Conservation (phyloP, 2,113 vertebrate genomes). For the Patagioenas fasciata region DNA sequence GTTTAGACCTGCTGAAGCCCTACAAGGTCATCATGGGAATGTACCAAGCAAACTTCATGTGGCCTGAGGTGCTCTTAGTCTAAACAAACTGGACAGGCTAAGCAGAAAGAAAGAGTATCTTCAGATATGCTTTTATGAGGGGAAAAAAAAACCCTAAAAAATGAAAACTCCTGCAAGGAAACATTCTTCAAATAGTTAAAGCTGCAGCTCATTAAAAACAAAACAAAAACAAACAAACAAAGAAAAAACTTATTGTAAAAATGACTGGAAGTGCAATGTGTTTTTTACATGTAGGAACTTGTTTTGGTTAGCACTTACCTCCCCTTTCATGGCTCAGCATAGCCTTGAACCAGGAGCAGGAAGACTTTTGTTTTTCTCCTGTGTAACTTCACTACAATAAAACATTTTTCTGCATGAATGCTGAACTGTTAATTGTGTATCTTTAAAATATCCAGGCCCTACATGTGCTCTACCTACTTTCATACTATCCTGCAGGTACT, state of each 20-base stretch:
- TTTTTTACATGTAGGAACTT: neutral
- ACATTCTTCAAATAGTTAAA: neutral
- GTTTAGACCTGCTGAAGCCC: neutral
- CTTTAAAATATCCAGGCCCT: neutral
- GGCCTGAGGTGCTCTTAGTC: neutral
- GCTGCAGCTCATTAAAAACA: neutral
- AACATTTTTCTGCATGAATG: constrained; percentile 64
- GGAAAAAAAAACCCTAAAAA: neutral
- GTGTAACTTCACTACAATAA: constrained; percentile 86
- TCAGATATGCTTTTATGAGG: neutral
- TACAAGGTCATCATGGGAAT: neutral
- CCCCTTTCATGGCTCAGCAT: neutral
- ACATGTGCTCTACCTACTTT: neutral
- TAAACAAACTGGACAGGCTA: neutral
- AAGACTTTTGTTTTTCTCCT: neutral
- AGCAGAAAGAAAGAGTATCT: neutral
- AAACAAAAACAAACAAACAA: neutral
- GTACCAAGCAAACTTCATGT: neutral
- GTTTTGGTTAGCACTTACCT: neutral
- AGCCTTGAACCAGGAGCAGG: neutral
- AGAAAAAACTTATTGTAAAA: neutral
- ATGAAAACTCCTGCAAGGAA: neutral
- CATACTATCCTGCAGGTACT: neutral
- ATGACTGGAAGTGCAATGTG: constrained; percentile 29
- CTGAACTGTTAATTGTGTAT: neutral